These are phyloP conservation scores for Drosophila arizonae DNA, from an alignment of 1,140 invertebrate species.

Conservation along the genomic window DNA sequence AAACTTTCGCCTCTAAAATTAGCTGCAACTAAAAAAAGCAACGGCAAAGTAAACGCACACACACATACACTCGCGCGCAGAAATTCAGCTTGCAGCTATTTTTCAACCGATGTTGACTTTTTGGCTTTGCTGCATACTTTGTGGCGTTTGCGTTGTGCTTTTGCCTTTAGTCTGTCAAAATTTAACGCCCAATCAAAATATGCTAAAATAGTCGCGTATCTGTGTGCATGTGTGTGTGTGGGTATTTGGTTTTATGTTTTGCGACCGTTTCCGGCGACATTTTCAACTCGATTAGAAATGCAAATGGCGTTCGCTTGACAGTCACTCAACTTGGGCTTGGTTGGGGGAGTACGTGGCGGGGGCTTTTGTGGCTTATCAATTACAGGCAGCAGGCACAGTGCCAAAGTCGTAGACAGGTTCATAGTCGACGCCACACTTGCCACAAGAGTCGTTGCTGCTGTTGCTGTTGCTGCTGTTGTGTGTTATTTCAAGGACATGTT, in stretches of 20 bases:
- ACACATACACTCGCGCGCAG: not conserved
- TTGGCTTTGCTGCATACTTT: conserved; percentile 48
- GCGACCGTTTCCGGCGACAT: conserved; percentile 50
- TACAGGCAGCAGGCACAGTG: conserved; percentile 37
- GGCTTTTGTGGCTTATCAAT: conserved; percentile 34
- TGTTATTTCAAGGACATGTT: conserved; percentile 42
- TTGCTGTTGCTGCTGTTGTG: not conserved
- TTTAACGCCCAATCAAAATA: conserved; percentile 44
- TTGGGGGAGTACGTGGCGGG: not conserved
- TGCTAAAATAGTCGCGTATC: conserved; percentile 1
- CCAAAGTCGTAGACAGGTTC: conserved; percentile 36
- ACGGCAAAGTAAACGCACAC: conserved; percentile 25
- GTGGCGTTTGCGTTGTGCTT: conserved; percentile 42
- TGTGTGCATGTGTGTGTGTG: not conserved
- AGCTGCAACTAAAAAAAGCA: conserved; percentile 47
- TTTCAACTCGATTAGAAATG: conserved; percentile 64
- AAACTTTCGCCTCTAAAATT: conserved; percentile 69
- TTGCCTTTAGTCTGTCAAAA: conserved; percentile 42
- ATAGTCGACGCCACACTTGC: conserved; percentile 36
- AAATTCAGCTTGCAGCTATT: conserved; percentile 24
- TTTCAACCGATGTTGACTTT: conserved; percentile 21
- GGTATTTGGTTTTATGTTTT: conserved; percentile 45
- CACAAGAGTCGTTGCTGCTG: conserved; percentile 30
- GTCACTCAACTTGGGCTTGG: not conserved
- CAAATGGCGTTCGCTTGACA: conserved; percentile 56